A percentile compares a stretch with the other conserved stretches of the same genome.
phyloP scores from a whole-genome alignment of 2,113 vertebrate species.

The Cottus gobio region DNA sequence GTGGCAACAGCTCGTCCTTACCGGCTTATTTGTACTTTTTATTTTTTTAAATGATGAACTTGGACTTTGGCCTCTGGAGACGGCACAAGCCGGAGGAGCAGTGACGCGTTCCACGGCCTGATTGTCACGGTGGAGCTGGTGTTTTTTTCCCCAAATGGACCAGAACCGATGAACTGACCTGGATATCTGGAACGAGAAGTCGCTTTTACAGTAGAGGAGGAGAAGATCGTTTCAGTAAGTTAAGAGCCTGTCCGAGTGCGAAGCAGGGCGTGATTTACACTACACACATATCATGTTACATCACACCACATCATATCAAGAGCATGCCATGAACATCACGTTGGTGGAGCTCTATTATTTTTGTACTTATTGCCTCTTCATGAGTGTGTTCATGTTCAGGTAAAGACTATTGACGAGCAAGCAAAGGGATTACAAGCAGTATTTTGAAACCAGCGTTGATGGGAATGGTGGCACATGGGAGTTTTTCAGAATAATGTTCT shows the following conservation, averaged over 20 bases:
- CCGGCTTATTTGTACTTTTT: slow-evolving; percentile 22
- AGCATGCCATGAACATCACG: not conserved
- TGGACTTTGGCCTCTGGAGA: slow-evolving; percentile 39
- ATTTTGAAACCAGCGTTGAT: slow-evolving; percentile 29
- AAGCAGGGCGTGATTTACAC: slow-evolving; percentile 20
- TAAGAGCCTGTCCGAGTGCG: not conserved
- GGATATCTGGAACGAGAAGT: not conserved
- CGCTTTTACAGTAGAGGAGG: slow-evolving; percentile 1
- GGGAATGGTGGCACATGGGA: slow-evolving; percentile 6
- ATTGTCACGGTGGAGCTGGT: slow-evolving; percentile 10
- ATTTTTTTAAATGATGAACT: slow-evolving; percentile 39
- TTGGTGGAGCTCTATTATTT: slow-evolving; percentile 29
- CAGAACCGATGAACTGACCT: slow-evolving; percentile 24
- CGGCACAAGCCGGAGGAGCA: not conserved
- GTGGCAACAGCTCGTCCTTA: slow-evolving; percentile 45
- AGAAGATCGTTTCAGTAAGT: not conserved
- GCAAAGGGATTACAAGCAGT: slow-evolving; percentile 55
- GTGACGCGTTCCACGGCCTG: not conserved
- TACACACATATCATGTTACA: slow-evolving; percentile 58
- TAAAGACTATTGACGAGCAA: not conserved
- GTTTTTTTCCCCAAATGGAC: slow-evolving; percentile 5
- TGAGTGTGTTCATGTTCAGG: slow-evolving; percentile 37
- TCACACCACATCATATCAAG: slow-evolving; percentile 24
- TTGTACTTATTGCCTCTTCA: not conserved
- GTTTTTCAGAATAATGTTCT: slow-evolving; percentile 18